Evolutionary conservation across 2,888 invertebrate genomes (phyloP).

Genomic region (Chydorus sphaericus): DNA sequence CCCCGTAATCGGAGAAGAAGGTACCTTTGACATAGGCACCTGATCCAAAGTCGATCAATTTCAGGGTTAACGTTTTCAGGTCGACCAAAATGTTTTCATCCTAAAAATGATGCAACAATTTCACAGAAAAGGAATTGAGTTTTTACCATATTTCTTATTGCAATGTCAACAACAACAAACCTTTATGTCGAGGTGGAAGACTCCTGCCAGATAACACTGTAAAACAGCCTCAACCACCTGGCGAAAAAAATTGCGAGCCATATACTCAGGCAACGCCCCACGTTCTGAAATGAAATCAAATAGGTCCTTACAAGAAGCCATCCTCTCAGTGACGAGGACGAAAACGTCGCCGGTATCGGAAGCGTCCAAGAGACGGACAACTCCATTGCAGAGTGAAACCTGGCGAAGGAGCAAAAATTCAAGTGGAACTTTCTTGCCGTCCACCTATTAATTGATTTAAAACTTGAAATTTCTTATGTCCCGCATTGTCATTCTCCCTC

Average conservation of each 20-base stretch:
- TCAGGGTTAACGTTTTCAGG: conserved; percentile 35
- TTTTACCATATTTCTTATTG: no score
- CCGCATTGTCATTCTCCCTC: neutral
- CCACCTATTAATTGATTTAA: conserved; percentile 27
- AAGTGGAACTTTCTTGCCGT: conserved; percentile 36
- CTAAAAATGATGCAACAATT: conserved; percentile 19
- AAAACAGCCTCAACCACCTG: conserved; percentile 38
- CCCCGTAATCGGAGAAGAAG: conserved; percentile 44
- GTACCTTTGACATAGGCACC: conserved; percentile 38
- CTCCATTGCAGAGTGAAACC: conserved; percentile 36
- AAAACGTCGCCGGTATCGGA: conserved; percentile 36
- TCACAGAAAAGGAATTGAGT: neutral
- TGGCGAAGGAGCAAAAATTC: conserved; percentile 39
- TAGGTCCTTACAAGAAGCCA: conserved; percentile 38
- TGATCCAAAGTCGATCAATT: conserved; percentile 45
- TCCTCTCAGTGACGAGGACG: conserved; percentile 42
- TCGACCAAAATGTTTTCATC: conserved; percentile 46
- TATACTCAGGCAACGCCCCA: conserved; percentile 34
- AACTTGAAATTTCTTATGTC: neutral
- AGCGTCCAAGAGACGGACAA: conserved; percentile 39
- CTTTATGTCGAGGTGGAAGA: conserved; percentile 42
- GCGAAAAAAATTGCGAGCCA: conserved; percentile 37
- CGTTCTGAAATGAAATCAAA: conserved; percentile 45
- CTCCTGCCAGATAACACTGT: conserved; percentile 35
- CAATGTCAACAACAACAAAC: no score